These are phyloP conservation scores for Aphaenogaster rudis DNA, from an alignment of 1,140 invertebrate genomes.

Conservation along the genomic window DNA sequence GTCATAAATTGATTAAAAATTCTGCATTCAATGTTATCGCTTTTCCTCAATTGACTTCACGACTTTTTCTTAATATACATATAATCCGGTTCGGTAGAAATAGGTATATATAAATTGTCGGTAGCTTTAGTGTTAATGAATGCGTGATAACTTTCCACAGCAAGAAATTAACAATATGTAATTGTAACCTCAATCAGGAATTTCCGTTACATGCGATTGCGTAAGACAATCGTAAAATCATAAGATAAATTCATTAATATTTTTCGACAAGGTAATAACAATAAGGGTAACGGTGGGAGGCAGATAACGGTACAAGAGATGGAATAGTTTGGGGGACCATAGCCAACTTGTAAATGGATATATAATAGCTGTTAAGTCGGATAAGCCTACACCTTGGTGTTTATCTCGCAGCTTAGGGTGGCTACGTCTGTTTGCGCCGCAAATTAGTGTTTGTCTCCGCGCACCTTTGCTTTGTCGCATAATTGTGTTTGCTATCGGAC, in stretches of 20 bases:
- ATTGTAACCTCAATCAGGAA: neutral
- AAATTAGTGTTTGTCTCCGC: constrained; percentile 75
- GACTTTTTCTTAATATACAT: too few species aligned
- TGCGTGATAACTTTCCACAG: neutral
- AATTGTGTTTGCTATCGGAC: constrained; percentile 76
- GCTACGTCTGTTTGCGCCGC: constrained; percentile 71
- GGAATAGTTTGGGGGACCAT: constrained; percentile 26
- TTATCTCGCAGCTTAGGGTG: constrained; percentile 72
- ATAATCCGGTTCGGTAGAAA: too few species aligned
- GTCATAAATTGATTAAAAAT: too few species aligned
- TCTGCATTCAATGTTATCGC: too few species aligned
- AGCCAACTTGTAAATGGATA: constrained; percentile 64
- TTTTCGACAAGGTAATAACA: neutral
- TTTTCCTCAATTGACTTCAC: too few species aligned
- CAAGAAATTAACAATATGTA: neutral
- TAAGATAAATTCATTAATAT: neutral
- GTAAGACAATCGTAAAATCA: neutral
- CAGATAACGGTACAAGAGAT: constrained; percentile 19
- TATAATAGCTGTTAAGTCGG: constrained; percentile 75
- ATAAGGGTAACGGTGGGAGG: neutral
- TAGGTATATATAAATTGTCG: too few species aligned
- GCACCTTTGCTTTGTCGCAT: constrained; percentile 78
- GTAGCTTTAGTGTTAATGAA: neutral
- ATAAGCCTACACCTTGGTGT: constrained; percentile 69
- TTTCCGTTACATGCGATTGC: neutral